Evolutionary conservation across 2,888 invertebrate genomes (phyloP).

Genomic region (Drymonia ruficornis): DNA sequence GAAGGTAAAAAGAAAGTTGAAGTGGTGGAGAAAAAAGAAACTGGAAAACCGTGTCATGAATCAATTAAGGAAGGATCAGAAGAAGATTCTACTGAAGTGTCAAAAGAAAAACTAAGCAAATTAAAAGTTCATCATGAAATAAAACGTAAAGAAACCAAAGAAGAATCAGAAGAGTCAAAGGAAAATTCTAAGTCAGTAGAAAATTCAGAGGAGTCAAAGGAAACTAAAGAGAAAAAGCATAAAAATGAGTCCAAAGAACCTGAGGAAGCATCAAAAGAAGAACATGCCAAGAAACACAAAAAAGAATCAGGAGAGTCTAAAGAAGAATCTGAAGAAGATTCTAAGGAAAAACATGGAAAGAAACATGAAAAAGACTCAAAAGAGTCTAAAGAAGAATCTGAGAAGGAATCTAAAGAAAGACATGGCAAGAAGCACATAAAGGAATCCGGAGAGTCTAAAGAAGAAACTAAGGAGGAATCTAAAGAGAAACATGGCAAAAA

Average conservation of each 20-base stretch:
- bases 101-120: not conserved
- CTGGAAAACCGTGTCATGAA: constrained; percentile 49
- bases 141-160: constrained; percentile 7
- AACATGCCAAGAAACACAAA: not conserved
- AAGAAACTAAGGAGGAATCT: constrained; percentile 1
- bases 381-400: not conserved
- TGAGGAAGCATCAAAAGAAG: constrained; percentile 1
- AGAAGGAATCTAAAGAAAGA: constrained; percentile 8
- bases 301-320: not conserved
- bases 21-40: constrained; percentile 20
- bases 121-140: not conserved
- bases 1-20: constrained; percentile 30
- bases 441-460: constrained; percentile 1
- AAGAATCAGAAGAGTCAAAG: not conserved
- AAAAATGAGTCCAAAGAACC: not conserved
- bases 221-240: not conserved
- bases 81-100: constrained; percentile 4
- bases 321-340: constrained; percentile 7
- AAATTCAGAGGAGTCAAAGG: not conserved
- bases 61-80: constrained; percentile 42
- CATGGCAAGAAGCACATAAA: not conserved
- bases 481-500: constrained; percentile 4
- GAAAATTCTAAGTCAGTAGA: not conserved
- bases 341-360: constrained; percentile 3
- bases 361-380: not conserved